Evolutionary conservation across 2,888 invertebrate genomes (phyloP), one percentile per base, ranked within the genome.

Genomic region (Nemoura dubitans): DNA sequence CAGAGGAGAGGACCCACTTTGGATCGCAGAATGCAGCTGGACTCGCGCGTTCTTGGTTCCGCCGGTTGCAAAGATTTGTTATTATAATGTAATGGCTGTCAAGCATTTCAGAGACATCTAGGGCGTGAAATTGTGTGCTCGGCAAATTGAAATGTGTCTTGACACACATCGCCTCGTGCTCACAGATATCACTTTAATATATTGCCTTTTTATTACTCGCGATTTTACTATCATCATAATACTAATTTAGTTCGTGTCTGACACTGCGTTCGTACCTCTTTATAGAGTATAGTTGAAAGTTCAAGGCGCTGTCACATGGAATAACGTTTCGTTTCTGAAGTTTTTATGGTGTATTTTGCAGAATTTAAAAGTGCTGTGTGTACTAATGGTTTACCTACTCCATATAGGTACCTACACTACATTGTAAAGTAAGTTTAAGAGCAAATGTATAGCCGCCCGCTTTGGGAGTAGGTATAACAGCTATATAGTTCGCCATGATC

Each of bases 31-130:
- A 10, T 29, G 28, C 6, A 81, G 81, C 81, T 30, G 28, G 29
- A 81, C 27, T 30, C 28, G 27, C 27, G 30, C 2, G 28, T 81
- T 81, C 81, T 29, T 27, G 36, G 36, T 10, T 3, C 10, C 36
- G 10, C 10, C 30, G 81, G 3, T 28, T 30, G 30, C 16, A 81
- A 30, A 7, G 59, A 29, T 81, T 81, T 29, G 81, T 30, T 81
- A 81, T 59, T 59, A 59, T 59, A 59, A 59, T 81, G 81, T 30
- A 81, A 81, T 81, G 30, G 28, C 81, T 81, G 81, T 30, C 81
- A 81, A 81, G 28, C 25, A 27, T n/a, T 21, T 81, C 81, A 28
- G 27, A 28, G 29, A 3, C 59, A 59, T 59, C 16, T 59, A 59
- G 59, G 59, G 59, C 59, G 59, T 59, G 59, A 59, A 59, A 59